Conservation (phyloP, 2,888 invertebrate genomes). For the Thera britannica region DNA sequence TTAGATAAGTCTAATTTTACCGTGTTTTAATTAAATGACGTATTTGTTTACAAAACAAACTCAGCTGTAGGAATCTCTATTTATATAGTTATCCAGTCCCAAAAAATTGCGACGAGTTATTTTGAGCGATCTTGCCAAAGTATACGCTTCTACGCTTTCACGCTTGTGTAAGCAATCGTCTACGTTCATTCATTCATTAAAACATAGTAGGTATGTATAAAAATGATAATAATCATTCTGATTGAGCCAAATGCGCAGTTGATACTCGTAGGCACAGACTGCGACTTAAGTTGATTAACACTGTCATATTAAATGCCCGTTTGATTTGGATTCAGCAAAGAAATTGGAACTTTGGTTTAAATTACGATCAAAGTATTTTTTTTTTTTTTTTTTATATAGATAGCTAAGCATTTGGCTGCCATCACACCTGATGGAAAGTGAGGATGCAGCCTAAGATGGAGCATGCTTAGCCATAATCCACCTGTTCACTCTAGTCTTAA, state of each 20-base stretch:
- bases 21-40: background rate
- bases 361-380: too few relatives aligned
- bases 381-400: too few relatives aligned
- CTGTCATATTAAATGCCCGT: too few relatives aligned
- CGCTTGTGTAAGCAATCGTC: background rate
- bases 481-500: too few relatives aligned
- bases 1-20: too few relatives aligned
- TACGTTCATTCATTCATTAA: constrained; percentile 10
- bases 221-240: constrained; percentile 3
- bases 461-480: too few relatives aligned
- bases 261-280: background rate
- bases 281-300: too few relatives aligned
- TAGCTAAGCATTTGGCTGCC: too few relatives aligned
- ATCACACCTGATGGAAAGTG: too few relatives aligned
- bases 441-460: too few relatives aligned
- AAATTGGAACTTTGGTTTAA: too few relatives aligned
- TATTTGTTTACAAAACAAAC: constrained; percentile 14
- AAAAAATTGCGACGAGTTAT: background rate
- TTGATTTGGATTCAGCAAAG: too few relatives aligned
- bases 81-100: constrained; percentile 7
- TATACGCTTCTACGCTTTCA: background rate
- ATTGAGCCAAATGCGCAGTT: constrained; percentile 12
- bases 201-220: constrained; percentile 1
- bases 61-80: constrained; percentile 1
- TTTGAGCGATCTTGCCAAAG: background rate